Percentiles rank a stretch among this genome's conserved stretches.
Conservation (phyloP, 2,113 vertebrate genomes). For the Sinocyclocheilus grahami region DNA sequence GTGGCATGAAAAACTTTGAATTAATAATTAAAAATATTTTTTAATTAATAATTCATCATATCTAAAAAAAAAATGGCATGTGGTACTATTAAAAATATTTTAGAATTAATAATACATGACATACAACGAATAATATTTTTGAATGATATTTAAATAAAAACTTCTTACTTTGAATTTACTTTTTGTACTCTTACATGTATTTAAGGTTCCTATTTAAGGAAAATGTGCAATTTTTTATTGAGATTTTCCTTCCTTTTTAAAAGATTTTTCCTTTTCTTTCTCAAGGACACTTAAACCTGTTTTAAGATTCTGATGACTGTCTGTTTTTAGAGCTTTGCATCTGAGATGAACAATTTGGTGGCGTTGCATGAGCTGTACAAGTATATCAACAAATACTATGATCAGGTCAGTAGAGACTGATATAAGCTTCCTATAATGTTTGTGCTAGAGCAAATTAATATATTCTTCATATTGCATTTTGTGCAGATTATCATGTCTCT, state of each 20-base stretch:
- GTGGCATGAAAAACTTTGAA: background rate
- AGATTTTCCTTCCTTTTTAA: background rate
- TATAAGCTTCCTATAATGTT: background rate
- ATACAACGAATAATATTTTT: no score
- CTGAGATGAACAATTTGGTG: slow-evolving; percentile 82
- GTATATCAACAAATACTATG: slow-evolving; percentile 89
- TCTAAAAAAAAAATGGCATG: background rate
- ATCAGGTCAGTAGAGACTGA: slow-evolving; percentile 76
- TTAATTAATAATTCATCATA: background rate
- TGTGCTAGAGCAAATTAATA: background rate
- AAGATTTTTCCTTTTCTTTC: background rate
- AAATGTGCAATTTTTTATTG: no score
- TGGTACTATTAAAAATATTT: background rate
- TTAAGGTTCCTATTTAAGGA: background rate
- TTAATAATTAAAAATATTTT: background rate
- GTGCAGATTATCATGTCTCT: slow-evolving; percentile 83
- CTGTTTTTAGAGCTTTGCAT: slow-evolving; percentile 78
- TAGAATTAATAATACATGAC: background rate
- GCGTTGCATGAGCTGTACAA: slow-evolving; percentile 87
- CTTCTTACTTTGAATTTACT: no score
- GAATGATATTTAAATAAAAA: background rate
- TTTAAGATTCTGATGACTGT: slow-evolving; percentile 12
- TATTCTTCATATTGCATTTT: background rate
- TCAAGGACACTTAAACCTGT: background rate
- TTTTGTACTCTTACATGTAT: background rate